Conservation (phyloP, 2,797 vertebrate species). For the Syngnathus acus region DNA sequence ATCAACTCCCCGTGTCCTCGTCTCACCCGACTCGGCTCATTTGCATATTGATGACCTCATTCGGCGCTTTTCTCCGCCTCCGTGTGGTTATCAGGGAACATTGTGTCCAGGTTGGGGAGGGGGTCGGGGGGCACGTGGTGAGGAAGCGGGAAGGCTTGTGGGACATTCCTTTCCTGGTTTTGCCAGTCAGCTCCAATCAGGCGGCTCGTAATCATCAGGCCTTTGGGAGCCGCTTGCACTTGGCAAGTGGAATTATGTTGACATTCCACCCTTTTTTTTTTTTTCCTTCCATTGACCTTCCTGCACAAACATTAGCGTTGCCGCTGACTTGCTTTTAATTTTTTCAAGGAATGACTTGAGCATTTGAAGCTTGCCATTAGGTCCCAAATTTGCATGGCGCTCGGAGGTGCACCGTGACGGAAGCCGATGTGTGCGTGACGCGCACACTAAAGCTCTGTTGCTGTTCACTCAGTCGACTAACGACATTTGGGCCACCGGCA, state of each 20-base stretch:
- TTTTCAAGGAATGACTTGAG: no score
- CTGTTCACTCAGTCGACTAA: constrained; percentile 4
- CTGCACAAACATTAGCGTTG: no score
- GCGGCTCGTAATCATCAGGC: constrained; percentile 31
- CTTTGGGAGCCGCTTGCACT: constrained; percentile 52
- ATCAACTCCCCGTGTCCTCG: not conserved
- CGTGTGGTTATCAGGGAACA: constrained; percentile 2
- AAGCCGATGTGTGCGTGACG: not conserved
- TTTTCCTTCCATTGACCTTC: no score
- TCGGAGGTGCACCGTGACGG: not conserved
- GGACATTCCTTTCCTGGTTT: constrained; percentile 31
- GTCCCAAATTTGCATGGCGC: not conserved
- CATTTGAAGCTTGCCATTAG: not conserved
- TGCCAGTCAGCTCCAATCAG: constrained; percentile 64
- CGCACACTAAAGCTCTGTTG: constrained; percentile 1
- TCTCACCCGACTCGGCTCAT: not conserved
- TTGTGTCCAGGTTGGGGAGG: no score
- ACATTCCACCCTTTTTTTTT: not conserved
- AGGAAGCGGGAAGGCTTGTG: constrained; percentile 1
- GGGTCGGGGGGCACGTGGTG: not conserved
- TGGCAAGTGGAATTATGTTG: constrained; percentile 28
- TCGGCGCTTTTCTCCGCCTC: not conserved
- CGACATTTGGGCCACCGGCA: not conserved
- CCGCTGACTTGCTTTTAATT: no score
- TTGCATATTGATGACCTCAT: constrained; percentile 1